A percentile compares a stretch with the other conserved stretches of the same genome.
Evolutionary conservation across 2,888 invertebrate species (phyloP).

Genomic region (Sclerodermus sp.): DNA sequence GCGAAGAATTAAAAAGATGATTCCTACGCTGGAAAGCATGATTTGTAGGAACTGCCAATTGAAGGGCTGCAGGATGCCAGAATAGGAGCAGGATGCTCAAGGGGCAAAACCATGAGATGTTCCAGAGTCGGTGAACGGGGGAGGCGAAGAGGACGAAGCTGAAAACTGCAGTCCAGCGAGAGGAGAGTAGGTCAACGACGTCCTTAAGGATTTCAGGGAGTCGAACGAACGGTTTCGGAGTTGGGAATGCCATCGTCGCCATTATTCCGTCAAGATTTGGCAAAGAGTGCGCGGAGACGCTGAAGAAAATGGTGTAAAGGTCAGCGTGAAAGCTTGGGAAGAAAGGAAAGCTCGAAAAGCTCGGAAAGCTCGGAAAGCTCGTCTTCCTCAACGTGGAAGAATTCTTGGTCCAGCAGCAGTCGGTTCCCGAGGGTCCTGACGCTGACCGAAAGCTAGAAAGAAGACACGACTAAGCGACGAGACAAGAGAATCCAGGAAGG

Average conservation of each 20-base stretch:
- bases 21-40: too few relatives aligned
- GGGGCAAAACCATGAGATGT: slow-evolving; percentile 1
- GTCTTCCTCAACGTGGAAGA: too few relatives aligned
- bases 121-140: slow-evolving; percentile 8
- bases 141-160: slow-evolving; percentile 20
- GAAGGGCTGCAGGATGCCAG: not conserved
- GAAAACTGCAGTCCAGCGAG: slow-evolving; percentile 29
- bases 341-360: too few relatives aligned
- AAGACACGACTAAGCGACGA: not conserved
- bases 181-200: slow-evolving; percentile 50
- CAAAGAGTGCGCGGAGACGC: not conserved
- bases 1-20: too few relatives aligned
- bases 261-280: slow-evolving; percentile 2
- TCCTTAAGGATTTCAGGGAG: slow-evolving; percentile 49
- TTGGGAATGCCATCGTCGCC: slow-evolving; percentile 29
- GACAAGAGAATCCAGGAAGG: slow-evolving; percentile 3
- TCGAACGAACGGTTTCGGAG: slow-evolving; percentile 35
- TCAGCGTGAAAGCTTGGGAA: too few relatives aligned
- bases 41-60: too few relatives aligned
- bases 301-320: not conserved
- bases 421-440: slow-evolving; percentile 34
- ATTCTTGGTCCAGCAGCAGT: not conserved
- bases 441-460: slow-evolving; percentile 30
- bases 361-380: too few relatives aligned
- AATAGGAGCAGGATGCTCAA: slow-evolving; percentile 1